A percentile compares a stretch with the other conserved stretches of the same genome.
Conservation (phyloP, 2,888 invertebrate species). For the Drosophila glabriapex region DNA sequence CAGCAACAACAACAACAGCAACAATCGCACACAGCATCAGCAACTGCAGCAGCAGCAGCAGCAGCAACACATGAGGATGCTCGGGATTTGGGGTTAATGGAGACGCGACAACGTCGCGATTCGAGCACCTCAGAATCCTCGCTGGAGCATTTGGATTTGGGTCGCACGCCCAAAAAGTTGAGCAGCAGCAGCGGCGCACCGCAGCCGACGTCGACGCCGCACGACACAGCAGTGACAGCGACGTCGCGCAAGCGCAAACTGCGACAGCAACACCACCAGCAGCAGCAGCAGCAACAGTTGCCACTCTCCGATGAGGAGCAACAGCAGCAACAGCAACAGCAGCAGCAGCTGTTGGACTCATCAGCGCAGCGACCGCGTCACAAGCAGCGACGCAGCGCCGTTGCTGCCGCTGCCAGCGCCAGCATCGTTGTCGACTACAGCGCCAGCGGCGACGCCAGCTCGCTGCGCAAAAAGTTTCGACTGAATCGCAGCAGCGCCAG, state of each 20-base stretch:
- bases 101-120: slow-evolving; percentile 82
- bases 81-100: slow-evolving; percentile 67
- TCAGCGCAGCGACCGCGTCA: slow-evolving; percentile 70
- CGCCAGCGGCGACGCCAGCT: slow-evolving; percentile 65
- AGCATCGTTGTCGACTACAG: slow-evolving; percentile 77
- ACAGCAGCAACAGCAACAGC: slow-evolving; percentile 22
- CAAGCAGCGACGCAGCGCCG: slow-evolving; percentile 77
- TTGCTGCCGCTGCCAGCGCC: slow-evolving; percentile 52
- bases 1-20: slow-evolving; percentile 21
- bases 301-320: slow-evolving; percentile 70
- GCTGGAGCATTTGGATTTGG: slow-evolving; percentile 84
- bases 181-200: slow-evolving; percentile 64
- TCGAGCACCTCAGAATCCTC: slow-evolving; percentile 85
- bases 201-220: slow-evolving; percentile 80
- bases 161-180: slow-evolving; percentile 83
- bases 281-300: slow-evolving; percentile 13
- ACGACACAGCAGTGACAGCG: slow-evolving; percentile 49
- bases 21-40: slow-evolving; percentile 17
- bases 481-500: slow-evolving; percentile 74
- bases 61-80: slow-evolving; percentile 14
- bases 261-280: slow-evolving; percentile 26
- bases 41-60: slow-evolving; percentile 28
- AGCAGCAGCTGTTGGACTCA: slow-evolving; percentile 35
- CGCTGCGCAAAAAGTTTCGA: slow-evolving; percentile 85
- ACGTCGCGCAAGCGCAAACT: slow-evolving; percentile 66